Evolutionary conservation across 2,888 invertebrate species (phyloP).

Genomic region (Polydrusus pterygomalis): DNA sequence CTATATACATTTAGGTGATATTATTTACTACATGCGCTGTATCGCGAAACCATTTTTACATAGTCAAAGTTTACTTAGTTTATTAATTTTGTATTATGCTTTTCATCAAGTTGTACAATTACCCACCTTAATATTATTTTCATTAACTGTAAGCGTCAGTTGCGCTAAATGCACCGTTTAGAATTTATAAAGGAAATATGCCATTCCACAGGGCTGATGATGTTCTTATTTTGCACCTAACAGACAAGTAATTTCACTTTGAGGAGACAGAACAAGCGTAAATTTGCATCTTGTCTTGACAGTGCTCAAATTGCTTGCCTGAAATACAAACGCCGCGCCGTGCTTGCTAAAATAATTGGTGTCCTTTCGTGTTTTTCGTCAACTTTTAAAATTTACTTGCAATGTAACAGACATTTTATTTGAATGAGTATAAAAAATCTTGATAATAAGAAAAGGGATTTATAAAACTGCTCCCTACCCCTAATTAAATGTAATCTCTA

Average conservation of each 20-base stretch:
- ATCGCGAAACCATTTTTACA: no score
- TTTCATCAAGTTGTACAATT: no score
- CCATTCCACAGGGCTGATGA: constrained; percentile 1
- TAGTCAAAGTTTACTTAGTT: no score
- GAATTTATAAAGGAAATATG: constrained; percentile 3
- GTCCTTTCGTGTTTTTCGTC: constrained; percentile 2
- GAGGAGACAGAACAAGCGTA: constrained; percentile 14
- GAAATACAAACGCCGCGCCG: constrained; percentile 5
- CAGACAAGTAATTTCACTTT: constrained; percentile 24
- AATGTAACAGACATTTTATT: no score
- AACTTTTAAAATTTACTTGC: neutral
- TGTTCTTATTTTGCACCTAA: constrained; percentile 23
- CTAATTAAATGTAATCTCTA: no score
- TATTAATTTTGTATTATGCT: no score
- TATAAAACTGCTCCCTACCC: no score
- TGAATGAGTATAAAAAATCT: no score
- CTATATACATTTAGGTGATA: no score
- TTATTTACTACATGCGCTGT: no score
- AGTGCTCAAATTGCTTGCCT: constrained; percentile 12
- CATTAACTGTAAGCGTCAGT: neutral
- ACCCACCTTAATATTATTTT: neutral
- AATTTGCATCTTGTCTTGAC: constrained; percentile 22
- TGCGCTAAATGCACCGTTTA: constrained; percentile 3
- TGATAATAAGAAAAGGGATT: no score
- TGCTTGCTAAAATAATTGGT: constrained; percentile 13